Evolutionary conservation across 2,113 vertebrate genomes (phyloP).

Genomic region (Sinocyclocheilus grahami): DNA sequence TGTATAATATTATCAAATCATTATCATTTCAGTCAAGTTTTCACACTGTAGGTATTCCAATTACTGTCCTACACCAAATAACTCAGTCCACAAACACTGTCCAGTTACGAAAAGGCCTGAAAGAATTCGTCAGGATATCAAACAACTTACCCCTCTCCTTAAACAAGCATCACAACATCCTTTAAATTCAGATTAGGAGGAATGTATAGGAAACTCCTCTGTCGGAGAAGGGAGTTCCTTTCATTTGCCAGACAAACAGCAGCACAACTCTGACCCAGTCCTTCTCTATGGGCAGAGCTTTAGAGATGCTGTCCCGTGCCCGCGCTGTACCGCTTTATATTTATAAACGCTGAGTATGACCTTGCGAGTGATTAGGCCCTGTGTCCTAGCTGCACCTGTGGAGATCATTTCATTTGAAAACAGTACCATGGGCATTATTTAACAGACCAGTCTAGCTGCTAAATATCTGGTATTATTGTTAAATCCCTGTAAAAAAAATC

Average conservation of each 20-base stretch:
- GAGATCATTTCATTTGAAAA: slow-evolving; percentile 25
- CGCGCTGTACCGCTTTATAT: background rate
- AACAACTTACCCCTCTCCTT: background rate
- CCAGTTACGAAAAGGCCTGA: background rate
- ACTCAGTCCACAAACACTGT: background rate
- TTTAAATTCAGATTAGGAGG: background rate
- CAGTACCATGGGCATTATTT: background rate
- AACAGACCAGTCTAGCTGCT: background rate
- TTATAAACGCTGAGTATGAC: slow-evolving; percentile 17
- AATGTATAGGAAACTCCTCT: slow-evolving; percentile 18
- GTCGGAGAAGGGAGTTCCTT: background rate
- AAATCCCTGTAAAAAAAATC: too few species aligned
- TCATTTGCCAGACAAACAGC: slow-evolving; percentile 13
- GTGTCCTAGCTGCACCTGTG: slow-evolving; percentile 24
- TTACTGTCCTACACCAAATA: too few species aligned
- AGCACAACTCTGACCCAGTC: slow-evolving; percentile 5
- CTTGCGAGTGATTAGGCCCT: slow-evolving; percentile 27
- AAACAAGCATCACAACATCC: background rate
- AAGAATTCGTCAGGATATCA: background rate
- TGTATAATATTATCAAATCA: too few species aligned
- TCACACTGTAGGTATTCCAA: too few species aligned
- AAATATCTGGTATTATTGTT: background rate
- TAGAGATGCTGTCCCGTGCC: background rate
- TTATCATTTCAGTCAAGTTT: too few species aligned
- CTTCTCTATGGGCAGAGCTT: background rate